Evolutionary conservation across 2,888 invertebrate genomes (phyloP).

Genomic region (Trichogramma dendrolimi): DNA sequence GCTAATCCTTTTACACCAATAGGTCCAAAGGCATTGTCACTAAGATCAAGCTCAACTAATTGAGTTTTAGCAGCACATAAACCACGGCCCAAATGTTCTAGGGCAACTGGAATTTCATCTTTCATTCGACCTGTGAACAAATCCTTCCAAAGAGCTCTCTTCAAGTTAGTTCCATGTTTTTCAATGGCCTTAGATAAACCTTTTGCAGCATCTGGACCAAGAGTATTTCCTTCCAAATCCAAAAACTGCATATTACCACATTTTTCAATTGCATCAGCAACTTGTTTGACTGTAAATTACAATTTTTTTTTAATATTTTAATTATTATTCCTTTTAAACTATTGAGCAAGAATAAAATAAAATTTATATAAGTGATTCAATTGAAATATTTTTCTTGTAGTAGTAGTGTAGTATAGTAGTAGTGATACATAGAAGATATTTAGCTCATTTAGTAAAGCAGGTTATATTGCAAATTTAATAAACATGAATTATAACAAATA

Average conservation of each 20-base stretch:
- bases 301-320: conserved; percentile 6
- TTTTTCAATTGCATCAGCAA: conserved; percentile 71
- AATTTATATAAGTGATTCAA: not conserved
- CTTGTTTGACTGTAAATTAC: conserved; percentile 60
- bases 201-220: conserved; percentile 84
- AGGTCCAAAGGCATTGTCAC: conserved; percentile 96
- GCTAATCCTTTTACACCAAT: conserved; percentile 87
- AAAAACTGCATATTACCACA: conserved; percentile 69
- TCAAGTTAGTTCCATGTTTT: conserved; percentile 70
- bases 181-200: conserved; percentile 78
- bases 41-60: conserved; percentile 82
- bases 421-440: not conserved
- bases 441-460: conserved; percentile 3
- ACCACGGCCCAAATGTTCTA: conserved; percentile 74
- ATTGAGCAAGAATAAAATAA: not conserved
- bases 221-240: conserved; percentile 86
- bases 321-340: not conserved
- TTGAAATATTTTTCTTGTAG: not conserved
- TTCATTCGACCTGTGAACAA: conserved; percentile 95
- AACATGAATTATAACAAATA: conserved; percentile 26
- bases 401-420: conserved; percentile 4
- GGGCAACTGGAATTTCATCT: conserved; percentile 87
- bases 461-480: not conserved
- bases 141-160: conserved; percentile 86
- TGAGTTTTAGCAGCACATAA: conserved; percentile 75